These are phyloP conservation scores for Lithobates pipiens DNA, from an alignment of 2,797 vertebrate species.

Conservation along the genomic window DNA sequence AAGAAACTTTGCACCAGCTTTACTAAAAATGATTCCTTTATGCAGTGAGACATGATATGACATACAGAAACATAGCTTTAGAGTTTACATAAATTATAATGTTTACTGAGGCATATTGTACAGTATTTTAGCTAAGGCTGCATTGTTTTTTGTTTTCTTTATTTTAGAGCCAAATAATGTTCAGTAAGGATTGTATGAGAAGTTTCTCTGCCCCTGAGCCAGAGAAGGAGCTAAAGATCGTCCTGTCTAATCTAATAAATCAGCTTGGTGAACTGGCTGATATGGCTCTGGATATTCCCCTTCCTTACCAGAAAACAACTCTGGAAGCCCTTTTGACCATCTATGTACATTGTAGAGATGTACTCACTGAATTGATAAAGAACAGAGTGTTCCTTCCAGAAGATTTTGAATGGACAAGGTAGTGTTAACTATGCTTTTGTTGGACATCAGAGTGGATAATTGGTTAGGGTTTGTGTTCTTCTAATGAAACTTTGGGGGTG, in stretches of 20 bases:
- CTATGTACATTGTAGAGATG: slow-evolving; percentile 71
- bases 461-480: too few species aligned
- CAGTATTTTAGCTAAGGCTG: background rate
- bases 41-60: too few species aligned
- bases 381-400: slow-evolving; percentile 62
- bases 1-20: too few species aligned
- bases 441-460: too few species aligned
- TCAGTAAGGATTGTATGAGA: slow-evolving; percentile 68
- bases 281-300: slow-evolving; percentile 55
- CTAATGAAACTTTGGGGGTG: too few species aligned
- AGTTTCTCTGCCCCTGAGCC: slow-evolving; percentile 64
- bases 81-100: too few species aligned
- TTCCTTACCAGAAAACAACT: slow-evolving; percentile 63
- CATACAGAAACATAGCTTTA: too few species aligned
- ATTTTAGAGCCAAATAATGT: slow-evolving; percentile 75
- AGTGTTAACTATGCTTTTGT: background rate
- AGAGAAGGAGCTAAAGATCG: slow-evolving; percentile 57
- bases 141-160: background rate
- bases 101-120: background rate
- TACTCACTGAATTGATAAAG: slow-evolving; percentile 63
- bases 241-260: slow-evolving; percentile 44
- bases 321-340: slow-evolving; percentile 68
- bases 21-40: too few species aligned
- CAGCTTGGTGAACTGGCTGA: slow-evolving; percentile 62
- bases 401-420: slow-evolving; percentile 78